phyloP scores from a whole-genome alignment of 2,797 vertebrate species.

The Odontamblyopus lacepedii region DNA sequence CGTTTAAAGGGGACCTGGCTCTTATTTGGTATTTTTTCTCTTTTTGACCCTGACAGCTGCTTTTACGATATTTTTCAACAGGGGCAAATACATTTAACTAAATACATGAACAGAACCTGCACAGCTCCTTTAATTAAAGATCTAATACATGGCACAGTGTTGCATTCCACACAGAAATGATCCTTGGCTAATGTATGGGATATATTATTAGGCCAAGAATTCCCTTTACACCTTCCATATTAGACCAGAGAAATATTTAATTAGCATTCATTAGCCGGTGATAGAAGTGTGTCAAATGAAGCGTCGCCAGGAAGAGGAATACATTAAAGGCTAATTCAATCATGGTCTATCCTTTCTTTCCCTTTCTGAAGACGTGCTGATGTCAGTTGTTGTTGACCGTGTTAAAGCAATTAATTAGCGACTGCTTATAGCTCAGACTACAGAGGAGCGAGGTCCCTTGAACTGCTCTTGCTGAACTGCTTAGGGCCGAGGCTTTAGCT shows the following conservation, averaged over 20 bases:
- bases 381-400: neutral
- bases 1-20: too few species aligned
- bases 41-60: too few species aligned
- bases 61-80: too few species aligned
- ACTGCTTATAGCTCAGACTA: neutral
- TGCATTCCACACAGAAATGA: neutral
- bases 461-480: slow-evolving; percentile 13
- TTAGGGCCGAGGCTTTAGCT: neutral
- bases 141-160: neutral
- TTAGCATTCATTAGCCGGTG: slow-evolving; percentile 22
- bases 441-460: neutral
- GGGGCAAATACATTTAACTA: too few species aligned
- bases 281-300: slow-evolving; percentile 38
- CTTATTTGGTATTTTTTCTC: too few species aligned
- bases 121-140: too few species aligned
- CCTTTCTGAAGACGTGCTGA: neutral
- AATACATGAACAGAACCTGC: too few species aligned
- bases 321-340: slow-evolving; percentile 20
- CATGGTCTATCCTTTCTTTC: neutral
- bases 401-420: slow-evolving; percentile 13
- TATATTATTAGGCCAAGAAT: neutral
- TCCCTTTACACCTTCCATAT: slow-evolving; percentile 2
- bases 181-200: neutral
- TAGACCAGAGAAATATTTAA: slow-evolving; percentile 33
- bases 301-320: slow-evolving; percentile 9